A percentile compares a stretch with the other conserved stretches of the same genome.
These are phyloP conservation scores for Callinectes sapidus DNA, from an alignment of 2,888 invertebrate genomes.

Conservation along the genomic window DNA sequence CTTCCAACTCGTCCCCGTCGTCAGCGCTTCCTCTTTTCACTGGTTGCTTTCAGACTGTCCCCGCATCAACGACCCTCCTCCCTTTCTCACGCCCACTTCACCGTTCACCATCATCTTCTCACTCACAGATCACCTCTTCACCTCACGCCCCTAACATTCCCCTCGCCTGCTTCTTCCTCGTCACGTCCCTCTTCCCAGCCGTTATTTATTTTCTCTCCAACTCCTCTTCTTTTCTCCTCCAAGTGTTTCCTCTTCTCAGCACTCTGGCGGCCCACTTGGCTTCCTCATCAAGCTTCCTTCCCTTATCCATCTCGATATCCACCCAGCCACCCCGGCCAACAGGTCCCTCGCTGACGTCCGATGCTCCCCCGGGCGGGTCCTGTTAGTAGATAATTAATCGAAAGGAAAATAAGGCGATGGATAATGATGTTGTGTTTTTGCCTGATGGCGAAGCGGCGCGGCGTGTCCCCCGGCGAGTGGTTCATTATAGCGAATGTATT, in stretches of 20 bases:
- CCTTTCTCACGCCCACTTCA: not conserved
- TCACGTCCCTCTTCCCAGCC: not conserved
- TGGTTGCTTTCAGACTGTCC: not conserved
- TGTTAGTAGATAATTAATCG: slow-evolving; percentile 33
- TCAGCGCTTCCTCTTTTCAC: not conserved
- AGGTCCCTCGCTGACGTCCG: not conserved
- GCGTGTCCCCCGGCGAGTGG: slow-evolving; percentile 11
- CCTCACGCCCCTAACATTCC: not conserved
- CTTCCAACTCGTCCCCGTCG: not conserved
- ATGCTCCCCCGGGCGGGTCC: not conserved
- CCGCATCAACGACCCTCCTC: not conserved
- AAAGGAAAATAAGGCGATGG: slow-evolving; percentile 34
- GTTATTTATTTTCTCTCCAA: slow-evolving; percentile 13
- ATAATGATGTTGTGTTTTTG: slow-evolving; percentile 24
- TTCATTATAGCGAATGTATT: slow-evolving; percentile 14
- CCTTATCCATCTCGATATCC: not conserved
- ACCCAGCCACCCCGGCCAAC: not conserved
- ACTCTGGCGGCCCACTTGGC: not conserved
- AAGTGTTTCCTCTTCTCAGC: not conserved
- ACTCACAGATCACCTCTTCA: not conserved
- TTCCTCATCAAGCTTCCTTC: not conserved
- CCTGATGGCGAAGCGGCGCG: not conserved
- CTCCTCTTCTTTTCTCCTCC: not conserved
- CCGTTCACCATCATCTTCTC: not conserved
- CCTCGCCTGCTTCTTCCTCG: not conserved